phyloP scores from a whole-genome alignment of 2,888 invertebrate species.

The Apoda limacodes region DNA sequence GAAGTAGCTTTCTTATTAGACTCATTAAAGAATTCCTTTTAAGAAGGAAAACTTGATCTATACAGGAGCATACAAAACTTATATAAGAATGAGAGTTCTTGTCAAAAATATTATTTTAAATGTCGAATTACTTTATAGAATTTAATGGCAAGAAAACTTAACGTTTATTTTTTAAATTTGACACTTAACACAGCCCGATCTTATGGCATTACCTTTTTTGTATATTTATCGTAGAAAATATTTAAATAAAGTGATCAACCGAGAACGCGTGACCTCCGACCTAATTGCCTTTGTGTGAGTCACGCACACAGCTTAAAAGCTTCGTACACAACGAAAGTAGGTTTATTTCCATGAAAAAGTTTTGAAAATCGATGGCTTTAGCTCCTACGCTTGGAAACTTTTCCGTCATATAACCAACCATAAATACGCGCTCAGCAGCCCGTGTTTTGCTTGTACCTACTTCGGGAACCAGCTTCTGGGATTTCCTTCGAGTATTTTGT shows the following conservation, averaged over 20 bases:
- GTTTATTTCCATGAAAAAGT: constrained; percentile 72
- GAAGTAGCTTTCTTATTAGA: too few species aligned
- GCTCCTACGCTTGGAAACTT: constrained; percentile 66
- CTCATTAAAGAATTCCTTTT: too few species aligned
- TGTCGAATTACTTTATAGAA: too few species aligned
- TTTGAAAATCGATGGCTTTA: constrained; percentile 71
- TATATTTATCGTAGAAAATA: too few species aligned
- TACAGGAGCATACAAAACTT: too few species aligned
- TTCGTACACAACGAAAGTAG: constrained; percentile 63
- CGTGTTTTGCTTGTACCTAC: constrained; percentile 53
- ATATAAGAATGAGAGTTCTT: too few species aligned
- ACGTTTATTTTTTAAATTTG: constrained; percentile 10
- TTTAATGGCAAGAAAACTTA: constrained; percentile 4
- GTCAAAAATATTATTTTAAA: too few species aligned
- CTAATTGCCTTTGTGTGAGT: constrained; percentile 29
- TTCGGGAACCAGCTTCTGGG: constrained; percentile 32
- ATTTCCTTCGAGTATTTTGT: constrained; percentile 42
- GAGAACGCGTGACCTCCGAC: constrained; percentile 49
- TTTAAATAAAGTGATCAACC: constrained; percentile 12
- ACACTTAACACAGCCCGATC: too few species aligned
- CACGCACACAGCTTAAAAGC: constrained; percentile 37
- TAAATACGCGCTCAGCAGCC: constrained; percentile 31
- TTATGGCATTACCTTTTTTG: too few species aligned
- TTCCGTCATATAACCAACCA: constrained; percentile 67
- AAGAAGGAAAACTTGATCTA: too few species aligned